Evolutionary conservation across 2,888 invertebrate species (phyloP).

Genomic region (Drosophila lacicola): DNA sequence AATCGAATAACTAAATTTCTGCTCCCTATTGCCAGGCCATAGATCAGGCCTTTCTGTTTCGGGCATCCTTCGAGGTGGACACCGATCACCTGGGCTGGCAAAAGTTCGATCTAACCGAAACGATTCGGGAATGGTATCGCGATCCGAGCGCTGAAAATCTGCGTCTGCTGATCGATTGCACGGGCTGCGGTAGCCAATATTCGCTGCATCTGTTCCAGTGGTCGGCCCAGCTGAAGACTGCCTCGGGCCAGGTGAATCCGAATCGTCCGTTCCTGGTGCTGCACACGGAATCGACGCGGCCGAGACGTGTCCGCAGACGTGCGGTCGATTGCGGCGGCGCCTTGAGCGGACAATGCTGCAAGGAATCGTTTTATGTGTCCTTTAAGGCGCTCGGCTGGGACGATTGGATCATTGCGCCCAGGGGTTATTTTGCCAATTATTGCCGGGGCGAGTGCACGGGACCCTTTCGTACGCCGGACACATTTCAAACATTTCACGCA

Average conservation of each 20-base stretch:
- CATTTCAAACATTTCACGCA: conserved; percentile 94
- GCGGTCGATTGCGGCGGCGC: conserved; percentile 92
- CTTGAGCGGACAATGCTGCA: conserved; percentile 90
- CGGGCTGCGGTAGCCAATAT: conserved; percentile 91
- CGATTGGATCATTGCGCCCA: conserved; percentile 96
- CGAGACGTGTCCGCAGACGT: conserved; percentile 90
- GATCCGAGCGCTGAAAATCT: conserved; percentile 85
- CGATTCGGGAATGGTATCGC: conserved; percentile 90
- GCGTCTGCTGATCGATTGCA: conserved; percentile 93
- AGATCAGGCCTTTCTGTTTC: conserved; percentile 87
- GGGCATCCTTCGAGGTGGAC: conserved; percentile 87
- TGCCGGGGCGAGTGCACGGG: conserved; percentile 95
- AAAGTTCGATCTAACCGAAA: conserved; percentile 92
- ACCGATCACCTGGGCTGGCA: conserved; percentile 92
- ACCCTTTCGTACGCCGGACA: conserved; percentile 91
- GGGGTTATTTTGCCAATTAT: conserved; percentile 97
- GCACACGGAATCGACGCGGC: conserved; percentile 90
- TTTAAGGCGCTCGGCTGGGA: conserved; percentile 97
- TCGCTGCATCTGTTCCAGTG: conserved; percentile 87
- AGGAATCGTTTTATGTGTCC: conserved; percentile 95
- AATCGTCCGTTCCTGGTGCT: conserved; percentile 94
- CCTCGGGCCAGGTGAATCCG: conserved; percentile 85
- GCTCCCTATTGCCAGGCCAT: conserved; percentile 85
- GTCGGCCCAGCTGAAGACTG: conserved; percentile 24
- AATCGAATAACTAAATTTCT: neutral